These are phyloP conservation scores for Orchesellides sinensis DNA, from an alignment of 2,888 invertebrate species.

Conservation along the genomic window DNA sequence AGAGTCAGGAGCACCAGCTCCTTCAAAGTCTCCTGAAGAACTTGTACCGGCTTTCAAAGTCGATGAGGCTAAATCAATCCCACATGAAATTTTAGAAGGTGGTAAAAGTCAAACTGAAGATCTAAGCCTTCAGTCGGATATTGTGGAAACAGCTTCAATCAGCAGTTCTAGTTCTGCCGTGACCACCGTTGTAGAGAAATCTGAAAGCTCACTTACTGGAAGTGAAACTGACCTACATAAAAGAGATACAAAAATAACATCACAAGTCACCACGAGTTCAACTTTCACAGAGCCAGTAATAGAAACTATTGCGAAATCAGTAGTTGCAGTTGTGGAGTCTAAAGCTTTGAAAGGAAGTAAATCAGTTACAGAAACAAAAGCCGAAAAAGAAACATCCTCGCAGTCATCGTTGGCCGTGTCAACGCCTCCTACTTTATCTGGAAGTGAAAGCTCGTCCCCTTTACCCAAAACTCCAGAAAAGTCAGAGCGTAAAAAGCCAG, in stretches of 20 bases:
- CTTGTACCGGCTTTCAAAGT: conserved; percentile 36
- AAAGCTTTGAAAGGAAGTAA: not conserved
- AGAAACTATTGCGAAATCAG: not conserved
- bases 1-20: not conserved
- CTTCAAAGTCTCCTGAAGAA: conserved; percentile 28
- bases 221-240: conserved; percentile 53
- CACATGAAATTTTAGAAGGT: conserved; percentile 35
- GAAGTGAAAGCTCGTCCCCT: not conserved
- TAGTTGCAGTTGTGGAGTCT: not conserved
- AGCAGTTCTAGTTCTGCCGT: conserved; percentile 70
- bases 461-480: conserved; percentile 52
- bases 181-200: conserved; percentile 56
- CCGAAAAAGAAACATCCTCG: no score
- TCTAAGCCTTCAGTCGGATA: conserved; percentile 42
- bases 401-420: not conserved
- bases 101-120: conserved; percentile 42
- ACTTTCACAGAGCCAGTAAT: not conserved
- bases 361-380: not conserved
- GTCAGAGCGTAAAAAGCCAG: conserved; percentile 77
- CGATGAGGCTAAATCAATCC: conserved; percentile 14
- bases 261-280: not conserved
- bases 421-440: not conserved
- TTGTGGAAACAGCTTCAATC: conserved; percentile 52
- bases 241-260: not conserved
- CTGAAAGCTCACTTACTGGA: conserved; percentile 39